Evolutionary conservation across 2,888 invertebrate species (phyloP), one percentile per base, ranked within the genome.

Genomic region (Poecilobothrus nobilitatus): DNA sequence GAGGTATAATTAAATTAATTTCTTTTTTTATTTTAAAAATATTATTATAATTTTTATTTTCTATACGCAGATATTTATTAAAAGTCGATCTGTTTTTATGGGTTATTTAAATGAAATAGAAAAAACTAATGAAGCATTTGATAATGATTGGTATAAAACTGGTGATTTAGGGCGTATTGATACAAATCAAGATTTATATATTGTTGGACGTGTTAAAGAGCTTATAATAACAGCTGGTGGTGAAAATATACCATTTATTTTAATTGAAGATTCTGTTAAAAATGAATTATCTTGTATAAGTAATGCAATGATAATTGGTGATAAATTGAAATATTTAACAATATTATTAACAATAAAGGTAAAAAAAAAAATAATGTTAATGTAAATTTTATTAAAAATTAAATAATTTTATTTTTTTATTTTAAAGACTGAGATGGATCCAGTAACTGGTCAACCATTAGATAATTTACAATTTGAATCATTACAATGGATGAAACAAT

Each of bases 211-310:
- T 73, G 83, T 87, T 65, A 87, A 87, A 87, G 96, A 96, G 79
- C 76, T 96, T 37, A 83, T 96, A 33, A 95, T 96, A 74, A 96
- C 96, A 3, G 94, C 95, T n/a, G 96, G 95, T 12, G 96, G 95
- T 8, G 96, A 96, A 83, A 96, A 96, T 80, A 86, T 94, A 76
- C 87, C 95, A 1, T 95, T 96, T 0, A 88, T 92, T 33, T 86
- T 88, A 44, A 92, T 95, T 72, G 96, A 96, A 81, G 89, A 92
- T 74, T 80, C 84, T 41, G 85, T 96, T 8, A 89, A 90, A 76
- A 81, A 86, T 0, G 89, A 91, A 77, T 81, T 95, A 61, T 87
- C 90, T 6, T 86, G 87, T 68, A 80, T 96, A 3, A 91, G 91
- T 74, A 90, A 94, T 81, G 92, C 89, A 0, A 86, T 95, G 76